These are phyloP conservation scores for Macropus fuliginosus DNA, from an alignment of 2,797 vertebrate species.

Conservation along the genomic window DNA sequence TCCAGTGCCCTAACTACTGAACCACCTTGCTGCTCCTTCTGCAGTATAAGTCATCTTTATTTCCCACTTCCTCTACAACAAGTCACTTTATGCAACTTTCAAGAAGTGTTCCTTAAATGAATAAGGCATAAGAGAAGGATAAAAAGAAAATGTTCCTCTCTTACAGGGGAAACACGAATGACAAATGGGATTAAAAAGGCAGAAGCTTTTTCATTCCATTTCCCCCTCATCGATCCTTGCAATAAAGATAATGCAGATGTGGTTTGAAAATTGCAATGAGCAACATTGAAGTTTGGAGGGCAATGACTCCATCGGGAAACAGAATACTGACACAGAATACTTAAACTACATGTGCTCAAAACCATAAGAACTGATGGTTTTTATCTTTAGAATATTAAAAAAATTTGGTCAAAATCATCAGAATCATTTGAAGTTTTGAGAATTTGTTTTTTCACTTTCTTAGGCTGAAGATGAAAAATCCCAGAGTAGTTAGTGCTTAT, in stretches of 20 bases:
- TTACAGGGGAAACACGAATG: neutral
- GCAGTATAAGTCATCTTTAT: neutral
- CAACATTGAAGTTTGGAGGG: neutral
- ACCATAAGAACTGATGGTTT: neutral
- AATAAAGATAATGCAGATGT: neutral
- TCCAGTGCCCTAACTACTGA: neutral
- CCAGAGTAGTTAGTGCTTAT: neutral
- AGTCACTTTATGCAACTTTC: neutral
- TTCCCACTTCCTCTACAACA: neutral
- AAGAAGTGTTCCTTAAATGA: neutral
- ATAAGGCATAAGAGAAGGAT: neutral
- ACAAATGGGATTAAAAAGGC: neutral
- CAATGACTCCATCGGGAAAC: neutral
- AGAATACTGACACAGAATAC: neutral
- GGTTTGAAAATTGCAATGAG: neutral
- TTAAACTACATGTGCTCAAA: neutral
- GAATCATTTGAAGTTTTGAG: neutral
- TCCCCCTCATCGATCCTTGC: neutral
- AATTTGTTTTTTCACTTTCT: neutral
- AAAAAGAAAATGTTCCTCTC: neutral
- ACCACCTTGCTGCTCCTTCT: neutral
- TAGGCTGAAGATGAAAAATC: neutral
- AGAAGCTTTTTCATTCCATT: neutral
- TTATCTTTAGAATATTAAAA: neutral
- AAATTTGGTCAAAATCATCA: neutral